Evolutionary conservation across 2,888 invertebrate species (phyloP), one percentile per base, ranked within the genome.

Genomic region (Drosophila melanosoma): DNA sequence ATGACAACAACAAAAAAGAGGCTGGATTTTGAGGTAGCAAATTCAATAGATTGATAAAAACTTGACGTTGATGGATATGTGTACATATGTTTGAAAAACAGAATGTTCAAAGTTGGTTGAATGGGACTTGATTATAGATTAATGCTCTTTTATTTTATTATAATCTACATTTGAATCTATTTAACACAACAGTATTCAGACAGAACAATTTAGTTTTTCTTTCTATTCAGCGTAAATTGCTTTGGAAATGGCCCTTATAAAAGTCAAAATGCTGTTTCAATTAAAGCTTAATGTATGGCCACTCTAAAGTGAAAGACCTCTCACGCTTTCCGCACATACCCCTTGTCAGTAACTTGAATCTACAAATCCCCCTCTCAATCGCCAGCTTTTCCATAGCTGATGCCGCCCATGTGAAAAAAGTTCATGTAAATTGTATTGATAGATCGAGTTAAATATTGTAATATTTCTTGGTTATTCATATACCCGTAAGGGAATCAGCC

Each of bases 391-490:
- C 69, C 49, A 48, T 69, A 61, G 66, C 71, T 68, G 74, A 74
- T 82, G 83, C 57, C 59, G 87, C 83, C 88, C 84, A 58, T 42
- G 83, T 74, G 85, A 73, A 80, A 73, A 80, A 86, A 69, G 57
- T 66, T 60, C 75, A 73, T 71, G 78, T 66, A 83, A 83, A 88
- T 85, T 80, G 85, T 75, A 88, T 73, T 83, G 80, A 85, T 88
- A 83, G 85, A 86, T 85, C 83, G 67, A 70, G 10, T 23, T 23
- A 49, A 48, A 48, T 70, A 60, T 69, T 68, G 72, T 78, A 76
- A 73, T 79, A 73, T 79, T 79, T 49, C 49, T 23, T 45, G 23
- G 23, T 45, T 70, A 51, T 67, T 72, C 68, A 72, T 67, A 70
- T 48, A 66, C 58, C 65, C 40, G 58, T 38, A 26, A 17, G 29